Evolutionary conservation across 2,113 vertebrate genomes (phyloP), one percentile per base, ranked within the genome.

Genomic region (Archocentrus centrarchus): DNA sequence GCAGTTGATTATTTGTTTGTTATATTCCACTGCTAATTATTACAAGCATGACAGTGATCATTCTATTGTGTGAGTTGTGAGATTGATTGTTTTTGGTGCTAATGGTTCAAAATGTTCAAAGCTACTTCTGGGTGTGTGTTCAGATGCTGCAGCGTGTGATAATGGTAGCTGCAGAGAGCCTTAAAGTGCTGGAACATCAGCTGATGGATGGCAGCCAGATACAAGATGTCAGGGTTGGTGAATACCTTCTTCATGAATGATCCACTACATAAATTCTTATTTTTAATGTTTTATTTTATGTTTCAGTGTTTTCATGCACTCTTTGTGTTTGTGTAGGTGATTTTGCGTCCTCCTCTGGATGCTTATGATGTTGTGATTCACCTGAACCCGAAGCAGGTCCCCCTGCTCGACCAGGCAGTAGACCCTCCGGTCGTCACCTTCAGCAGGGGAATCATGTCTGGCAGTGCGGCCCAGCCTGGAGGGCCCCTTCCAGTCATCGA

Each of bases 281-380:
- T 60, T 75, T 63, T 17, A 27, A 20, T 22, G 41, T 47, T 37
- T 35, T 39, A 39, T 10, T 9, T 39, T 27, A 17, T 20, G 44
- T 41, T 41, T 64, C 3, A 32, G 24, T 8, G n/a, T 6, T 80
- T 35, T 68, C 11, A 41, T 58, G 17, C 5, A 1, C 20, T 15
- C 5, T 84, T 22, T 44, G 7, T 41, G 13, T 85, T 81, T 35
- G 27, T 86, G 59, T 83, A 99, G 98, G 96, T 97, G 61, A 94
- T 94, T 55, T 97, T 99, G 93, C 97, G 98, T 18, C 97, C 98
- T n/a, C 97, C 98, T 18, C 59, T 99, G 90, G 97, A 98, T 13
- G 91, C 93, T 24, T 99, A 98, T 0, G 98, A 99, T 1, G 96
- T 98, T 35, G 89, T 99, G 61, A 98, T 99, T 92, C 96, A 95